Evolutionary conservation across 2,797 vertebrate genomes (phyloP).

Genomic region (Chelonia mydas): DNA sequence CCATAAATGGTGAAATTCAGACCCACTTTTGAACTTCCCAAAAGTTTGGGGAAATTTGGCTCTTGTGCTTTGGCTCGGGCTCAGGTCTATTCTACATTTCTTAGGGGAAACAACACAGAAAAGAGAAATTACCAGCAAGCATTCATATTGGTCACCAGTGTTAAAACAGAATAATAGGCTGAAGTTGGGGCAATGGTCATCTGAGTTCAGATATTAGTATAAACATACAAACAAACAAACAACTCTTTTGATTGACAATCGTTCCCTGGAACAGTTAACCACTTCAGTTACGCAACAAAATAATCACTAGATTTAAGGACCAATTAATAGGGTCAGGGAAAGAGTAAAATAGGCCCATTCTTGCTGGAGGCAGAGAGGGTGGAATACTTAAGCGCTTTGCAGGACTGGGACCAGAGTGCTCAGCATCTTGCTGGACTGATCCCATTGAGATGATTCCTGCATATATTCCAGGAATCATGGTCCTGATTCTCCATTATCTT

Average conservation of each 20-base stretch:
- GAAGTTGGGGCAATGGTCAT: not conserved
- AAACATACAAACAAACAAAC: slow-evolving; percentile 7
- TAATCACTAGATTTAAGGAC: slow-evolving; percentile 36
- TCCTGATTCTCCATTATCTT: not conserved
- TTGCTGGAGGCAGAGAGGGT: slow-evolving; percentile 10
- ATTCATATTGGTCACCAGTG: slow-evolving; percentile 1
- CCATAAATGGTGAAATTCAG: slow-evolving; percentile 28
- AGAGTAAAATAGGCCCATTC: slow-evolving; percentile 11
- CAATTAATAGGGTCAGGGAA: slow-evolving; percentile 45
- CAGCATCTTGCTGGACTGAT: not conserved
- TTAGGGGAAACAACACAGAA: not conserved
- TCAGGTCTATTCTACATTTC: not conserved
- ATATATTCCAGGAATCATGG: slow-evolving; percentile 16
- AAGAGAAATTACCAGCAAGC: not conserved
- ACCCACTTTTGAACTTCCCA: slow-evolving; percentile 3
- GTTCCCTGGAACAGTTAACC: slow-evolving; percentile 34
- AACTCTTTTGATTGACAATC: not conserved
- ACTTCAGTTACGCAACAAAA: slow-evolving; percentile 11
- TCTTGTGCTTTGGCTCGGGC: slow-evolving; percentile 15
- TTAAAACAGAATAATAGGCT: slow-evolving; percentile 45
- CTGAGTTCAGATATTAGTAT: slow-evolving; percentile 30
- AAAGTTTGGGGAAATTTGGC: slow-evolving; percentile 38
- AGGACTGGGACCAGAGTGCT: slow-evolving; percentile 34
- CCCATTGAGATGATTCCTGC: slow-evolving; percentile 30
- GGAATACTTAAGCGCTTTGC: not conserved